These are phyloP conservation scores for Drosophila kanapiae DNA, from an alignment of 1,140 invertebrate species.

Conservation along the genomic window DNA sequence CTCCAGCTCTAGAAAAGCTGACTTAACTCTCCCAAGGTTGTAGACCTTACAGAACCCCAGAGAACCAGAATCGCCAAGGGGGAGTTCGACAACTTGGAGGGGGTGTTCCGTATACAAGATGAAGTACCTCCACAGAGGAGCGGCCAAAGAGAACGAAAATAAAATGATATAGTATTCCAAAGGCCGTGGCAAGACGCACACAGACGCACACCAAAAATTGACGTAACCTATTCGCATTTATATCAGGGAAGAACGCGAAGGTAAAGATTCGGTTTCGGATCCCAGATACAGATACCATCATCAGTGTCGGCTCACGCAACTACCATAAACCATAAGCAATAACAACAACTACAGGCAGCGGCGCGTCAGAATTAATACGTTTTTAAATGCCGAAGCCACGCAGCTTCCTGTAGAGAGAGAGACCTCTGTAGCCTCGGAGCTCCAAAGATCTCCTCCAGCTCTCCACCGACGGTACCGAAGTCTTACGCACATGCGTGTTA, in stretches of 20 bases:
- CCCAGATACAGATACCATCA: conserved; percentile 66
- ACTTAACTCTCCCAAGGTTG: conserved; percentile 62
- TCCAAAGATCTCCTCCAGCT: conserved; percentile 13
- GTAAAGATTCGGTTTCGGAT: conserved; percentile 24
- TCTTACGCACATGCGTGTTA: conserved; percentile 81
- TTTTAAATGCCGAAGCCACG: conserved; percentile 80
- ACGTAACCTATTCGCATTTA: conserved; percentile 82
- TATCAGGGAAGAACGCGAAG: conserved; percentile 47
- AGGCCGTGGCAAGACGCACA: conserved; percentile 4
- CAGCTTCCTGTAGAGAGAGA: conserved; percentile 71
- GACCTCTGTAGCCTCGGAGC: conserved; percentile 4
- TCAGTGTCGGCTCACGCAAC: conserved; percentile 59
- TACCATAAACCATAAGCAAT: conserved; percentile 23
- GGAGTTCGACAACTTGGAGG: conserved; percentile 10
- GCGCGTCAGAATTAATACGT: conserved; percentile 83
- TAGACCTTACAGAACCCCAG: conserved; percentile 58
- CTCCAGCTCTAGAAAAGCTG: conserved; percentile 31
- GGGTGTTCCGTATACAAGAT: neutral
- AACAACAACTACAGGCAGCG: conserved; percentile 37
- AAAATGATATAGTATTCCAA: conserved; percentile 48
- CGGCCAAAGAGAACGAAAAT: conserved; percentile 29
- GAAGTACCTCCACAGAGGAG: conserved; percentile 16
- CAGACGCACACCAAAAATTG: conserved; percentile 54
- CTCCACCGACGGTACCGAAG: conserved; percentile 45
- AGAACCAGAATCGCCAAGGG: conserved; percentile 17